These are phyloP conservation scores for Hoplostethus mediterraneus DNA, from an alignment of 2,797 vertebrate genomes.

Conservation along the genomic window DNA sequence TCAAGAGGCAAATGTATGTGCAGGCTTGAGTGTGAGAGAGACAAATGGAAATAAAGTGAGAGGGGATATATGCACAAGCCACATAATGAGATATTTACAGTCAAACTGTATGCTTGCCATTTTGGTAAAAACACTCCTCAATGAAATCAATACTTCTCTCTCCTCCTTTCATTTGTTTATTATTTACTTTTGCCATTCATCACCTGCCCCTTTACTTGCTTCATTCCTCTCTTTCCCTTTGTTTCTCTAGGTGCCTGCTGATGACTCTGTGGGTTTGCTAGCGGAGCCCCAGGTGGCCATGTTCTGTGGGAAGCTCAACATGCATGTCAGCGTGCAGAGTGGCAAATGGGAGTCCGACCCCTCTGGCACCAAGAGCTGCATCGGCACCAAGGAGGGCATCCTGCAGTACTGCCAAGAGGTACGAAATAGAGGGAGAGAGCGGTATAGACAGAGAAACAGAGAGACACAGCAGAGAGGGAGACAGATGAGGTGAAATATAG, in stretches of 20 bases:
- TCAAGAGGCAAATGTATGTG: slow-evolving; percentile 4
- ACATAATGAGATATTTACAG: background rate
- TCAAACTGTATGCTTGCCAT: slow-evolving; percentile 7
- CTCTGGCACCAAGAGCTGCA: slow-evolving; percentile 91
- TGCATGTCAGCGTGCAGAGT: slow-evolving; percentile 97
- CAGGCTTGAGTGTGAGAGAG: slow-evolving; percentile 14
- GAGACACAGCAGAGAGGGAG: background rate
- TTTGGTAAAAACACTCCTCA: background rate
- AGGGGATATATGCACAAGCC: slow-evolving; percentile 12
- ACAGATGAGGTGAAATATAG: background rate
- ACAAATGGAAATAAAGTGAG: slow-evolving; percentile 7
- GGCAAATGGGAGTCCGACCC: slow-evolving; percentile 97
- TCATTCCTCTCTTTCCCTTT: slow-evolving; percentile 32
- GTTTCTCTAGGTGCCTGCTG: slow-evolving; percentile 77
- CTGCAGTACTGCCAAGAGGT: slow-evolving; percentile 97
- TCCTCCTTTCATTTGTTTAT: no score
- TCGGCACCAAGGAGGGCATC: slow-evolving; percentile 92
- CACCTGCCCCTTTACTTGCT: background rate
- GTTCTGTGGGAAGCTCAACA: slow-evolving; percentile 98
- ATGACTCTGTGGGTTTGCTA: slow-evolving; percentile 83
- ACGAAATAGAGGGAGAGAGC: slow-evolving; percentile 15
- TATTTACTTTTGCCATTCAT: background rate
- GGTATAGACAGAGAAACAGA: background rate
- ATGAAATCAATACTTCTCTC: no score
- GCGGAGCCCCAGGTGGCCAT: slow-evolving; percentile 98